Evolutionary conservation across 2,113 vertebrate species (phyloP).

Genomic region (Spea multiplicata): DNA sequence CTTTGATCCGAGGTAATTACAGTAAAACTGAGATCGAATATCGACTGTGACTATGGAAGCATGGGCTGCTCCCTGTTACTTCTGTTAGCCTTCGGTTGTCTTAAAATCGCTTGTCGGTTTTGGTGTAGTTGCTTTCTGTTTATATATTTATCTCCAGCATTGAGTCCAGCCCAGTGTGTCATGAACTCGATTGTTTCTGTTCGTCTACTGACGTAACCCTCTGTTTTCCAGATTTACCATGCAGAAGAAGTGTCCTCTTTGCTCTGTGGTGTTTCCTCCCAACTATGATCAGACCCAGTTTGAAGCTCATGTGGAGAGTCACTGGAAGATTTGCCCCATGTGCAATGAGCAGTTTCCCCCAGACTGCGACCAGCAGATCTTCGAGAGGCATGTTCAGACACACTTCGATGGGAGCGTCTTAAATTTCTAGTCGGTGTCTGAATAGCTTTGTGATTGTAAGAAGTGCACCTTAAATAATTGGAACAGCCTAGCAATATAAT

Average conservation of each 20-base stretch:
- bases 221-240: conserved; percentile 73
- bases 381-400: conserved; percentile 92
- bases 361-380: conserved; percentile 90
- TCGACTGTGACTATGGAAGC: no score
- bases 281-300: conserved; percentile 97
- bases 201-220: no score
- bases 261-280: conserved; percentile 93
- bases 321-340: conserved; percentile 99
- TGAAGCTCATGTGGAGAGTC: conserved; percentile 95
- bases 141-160: no score
- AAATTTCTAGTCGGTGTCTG: conserved; percentile 75
- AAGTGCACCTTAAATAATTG: conserved; percentile 23
- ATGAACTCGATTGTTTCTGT: no score
- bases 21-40: no score
- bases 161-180: no score
- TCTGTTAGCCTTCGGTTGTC: no score
- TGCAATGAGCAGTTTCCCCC: conserved; percentile 96
- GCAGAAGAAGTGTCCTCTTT: conserved; percentile 93
- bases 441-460: conserved; percentile 49
- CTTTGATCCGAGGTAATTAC: conserved; percentile 90
- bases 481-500: conserved; percentile 48
- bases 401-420: conserved; percentile 88
- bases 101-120: no score
- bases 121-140: no score
- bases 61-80: no score